Evolutionary conservation across 2,888 invertebrate species (phyloP), one percentile per base, ranked within the genome.

Genomic region (Clistopyga incitator): DNA sequence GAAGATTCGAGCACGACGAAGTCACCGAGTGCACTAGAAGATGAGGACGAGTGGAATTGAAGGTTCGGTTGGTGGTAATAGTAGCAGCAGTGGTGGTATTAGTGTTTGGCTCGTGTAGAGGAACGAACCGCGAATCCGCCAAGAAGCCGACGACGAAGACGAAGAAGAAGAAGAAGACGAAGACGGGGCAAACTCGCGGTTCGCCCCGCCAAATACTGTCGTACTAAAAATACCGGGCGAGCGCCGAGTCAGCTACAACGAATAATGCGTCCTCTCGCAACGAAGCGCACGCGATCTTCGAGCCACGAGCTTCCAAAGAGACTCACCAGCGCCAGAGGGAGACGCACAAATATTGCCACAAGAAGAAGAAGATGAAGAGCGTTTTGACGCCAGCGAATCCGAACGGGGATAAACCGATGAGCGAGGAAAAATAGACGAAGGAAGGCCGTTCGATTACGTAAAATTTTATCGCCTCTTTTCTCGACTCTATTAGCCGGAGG

Each of bases 171-270:
- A 84, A 54, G 82, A 85, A 75, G 71, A 78, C 67, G 81, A 71
- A 80, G 71, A 81, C 85, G 86, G 87, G 87, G 82, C 81, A 68
- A 78, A 85, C 85, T 85, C 83, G 88, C 59, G 18, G 59, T 87
- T 87, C 90, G 89, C 90, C 91, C 92, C 92, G 93, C 93, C 92
- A 92, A 92, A 92, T 92, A 91, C 90, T 91, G 89, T 88, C 89
- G 88, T 88, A 91, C 93, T 93, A 92, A 92, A 92, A 93, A 93
- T 93, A 93, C 82, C 91, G 87, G 72, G 67, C 76, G 85, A 84
- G 85, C 82, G 86, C 86, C 87, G 87, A 87, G 88, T 86, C 86
- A 85, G 89, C 88, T 88, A 87, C 88, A 88, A 89, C 89, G 87
- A 89, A 89, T 88, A 88, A 87, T 88, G 85, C 88, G 87, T 88